Percentiles rank a stretch among this genome's conserved stretches.
phyloP scores from a whole-genome alignment of 2,113 vertebrate genomes.

The Dromas ardeola region DNA sequence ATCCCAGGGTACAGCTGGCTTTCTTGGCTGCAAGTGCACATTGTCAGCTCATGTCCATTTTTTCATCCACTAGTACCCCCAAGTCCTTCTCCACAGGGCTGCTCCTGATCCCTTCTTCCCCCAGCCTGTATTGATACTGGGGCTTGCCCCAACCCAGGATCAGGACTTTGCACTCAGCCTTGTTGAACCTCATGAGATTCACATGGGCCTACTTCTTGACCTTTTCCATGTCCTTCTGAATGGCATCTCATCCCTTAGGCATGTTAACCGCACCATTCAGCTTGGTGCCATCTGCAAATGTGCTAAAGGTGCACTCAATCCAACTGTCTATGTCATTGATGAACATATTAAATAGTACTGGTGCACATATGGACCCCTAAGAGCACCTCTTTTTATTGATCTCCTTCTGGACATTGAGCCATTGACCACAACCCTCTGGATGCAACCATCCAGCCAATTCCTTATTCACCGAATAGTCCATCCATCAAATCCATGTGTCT shows the following conservation, averaged over 20 bases:
- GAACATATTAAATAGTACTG: background rate
- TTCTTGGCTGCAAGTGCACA: background rate
- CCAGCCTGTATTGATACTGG: background rate
- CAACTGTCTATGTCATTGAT: background rate
- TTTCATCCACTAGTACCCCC: background rate
- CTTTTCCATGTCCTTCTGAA: background rate
- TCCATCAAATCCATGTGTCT: background rate
- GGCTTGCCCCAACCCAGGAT: background rate
- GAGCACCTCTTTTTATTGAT: background rate
- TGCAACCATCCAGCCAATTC: conserved; percentile 51
- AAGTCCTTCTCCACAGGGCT: background rate
- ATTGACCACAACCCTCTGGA: background rate
- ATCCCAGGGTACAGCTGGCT: background rate
- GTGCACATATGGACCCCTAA: background rate
- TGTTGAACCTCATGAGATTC: background rate
- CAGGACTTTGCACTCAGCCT: background rate
- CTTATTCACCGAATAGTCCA: background rate
- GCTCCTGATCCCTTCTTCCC: background rate
- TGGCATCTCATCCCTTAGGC: background rate
- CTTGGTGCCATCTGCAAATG: background rate
- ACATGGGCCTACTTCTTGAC: background rate
- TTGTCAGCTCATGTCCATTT: background rate
- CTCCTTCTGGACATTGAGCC: background rate
- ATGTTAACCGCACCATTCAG: background rate
- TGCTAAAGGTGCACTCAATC: background rate